phyloP scores from a whole-genome alignment of 2,797 vertebrate species.

The Xenentodon cancila region DNA sequence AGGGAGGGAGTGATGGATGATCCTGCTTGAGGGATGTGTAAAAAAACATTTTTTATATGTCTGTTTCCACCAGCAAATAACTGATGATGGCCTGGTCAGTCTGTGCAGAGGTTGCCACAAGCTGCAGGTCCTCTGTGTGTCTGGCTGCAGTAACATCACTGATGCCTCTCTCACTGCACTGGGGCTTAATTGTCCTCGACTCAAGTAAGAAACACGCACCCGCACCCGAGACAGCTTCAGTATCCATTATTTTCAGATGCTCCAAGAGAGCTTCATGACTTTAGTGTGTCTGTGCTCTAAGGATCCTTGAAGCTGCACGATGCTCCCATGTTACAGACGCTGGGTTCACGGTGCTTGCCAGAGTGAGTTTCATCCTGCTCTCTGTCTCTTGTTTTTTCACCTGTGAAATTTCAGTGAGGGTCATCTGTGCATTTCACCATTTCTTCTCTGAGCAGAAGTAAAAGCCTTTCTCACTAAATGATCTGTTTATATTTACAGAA shows the following conservation, averaged over 20 bases:
- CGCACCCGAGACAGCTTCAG: conserved; percentile 2
- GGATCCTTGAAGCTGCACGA: conserved; percentile 92
- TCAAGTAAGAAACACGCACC: conserved; percentile 84
- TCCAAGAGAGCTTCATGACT: background rate
- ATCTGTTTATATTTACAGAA: conserved; percentile 78
- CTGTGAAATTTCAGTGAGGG: conserved; percentile 18
- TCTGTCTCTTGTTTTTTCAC: conserved; percentile 12
- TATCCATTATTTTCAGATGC: background rate
- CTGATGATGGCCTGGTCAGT: conserved; percentile 91
- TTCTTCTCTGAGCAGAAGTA: background rate
- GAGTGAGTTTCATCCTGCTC: conserved; percentile 78
- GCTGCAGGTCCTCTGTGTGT: conserved; percentile 91
- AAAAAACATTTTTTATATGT: conserved; percentile 19
- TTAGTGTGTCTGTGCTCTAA: conserved; percentile 61
- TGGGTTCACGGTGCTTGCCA: conserved; percentile 91
- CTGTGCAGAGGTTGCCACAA: conserved; percentile 90
- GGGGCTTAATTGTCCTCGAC: conserved; percentile 90
- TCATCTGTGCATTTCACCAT: background rate
- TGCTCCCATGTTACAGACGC: conserved; percentile 93
- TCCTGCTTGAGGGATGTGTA: conserved; percentile 13
- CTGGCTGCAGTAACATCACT: conserved; percentile 91
- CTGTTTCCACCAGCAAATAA: conserved; percentile 83
- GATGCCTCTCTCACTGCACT: conserved; percentile 91
- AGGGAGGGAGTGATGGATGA: conserved; percentile 1
- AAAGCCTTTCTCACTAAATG: background rate